These are phyloP conservation scores for Ectemnius lituratus DNA, from an alignment of 2,888 invertebrate species.

Conservation along the genomic window DNA sequence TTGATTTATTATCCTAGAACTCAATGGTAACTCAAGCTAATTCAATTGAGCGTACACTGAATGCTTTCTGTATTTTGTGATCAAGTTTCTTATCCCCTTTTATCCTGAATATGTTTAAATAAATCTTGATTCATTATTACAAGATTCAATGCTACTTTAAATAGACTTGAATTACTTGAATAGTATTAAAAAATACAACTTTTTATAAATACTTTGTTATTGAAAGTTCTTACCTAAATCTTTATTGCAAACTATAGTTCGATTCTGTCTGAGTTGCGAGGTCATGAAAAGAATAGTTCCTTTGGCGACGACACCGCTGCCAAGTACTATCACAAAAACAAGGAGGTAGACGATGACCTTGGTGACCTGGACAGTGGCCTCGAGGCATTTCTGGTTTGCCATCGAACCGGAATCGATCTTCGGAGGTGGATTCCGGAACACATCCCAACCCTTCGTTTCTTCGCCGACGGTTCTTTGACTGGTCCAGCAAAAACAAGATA, in stretches of 20 bases:
- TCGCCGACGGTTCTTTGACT: conserved; percentile 91
- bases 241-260: conserved; percentile 90
- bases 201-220: no score
- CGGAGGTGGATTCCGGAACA: conserved; percentile 94
- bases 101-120: no score
- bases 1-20: no score
- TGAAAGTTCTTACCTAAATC: conserved; percentile 83
- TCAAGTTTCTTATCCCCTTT: no score
- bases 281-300: conserved; percentile 95
- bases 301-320: conserved; percentile 92
- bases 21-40: no score
- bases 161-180: no score
- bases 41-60: no score
- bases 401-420: conserved; percentile 93
- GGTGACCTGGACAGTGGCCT: conserved; percentile 89
- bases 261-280: conserved; percentile 89
- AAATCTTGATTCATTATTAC: no score
- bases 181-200: no score
- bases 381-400: conserved; percentile 92
- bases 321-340: conserved; percentile 91
- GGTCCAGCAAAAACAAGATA: conserved; percentile 48
- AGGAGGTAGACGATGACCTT: conserved; percentile 91
- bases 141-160: no score
- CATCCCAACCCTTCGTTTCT: conserved; percentile 98
- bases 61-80: no score